These are phyloP conservation scores for Patella vulgata DNA, from an alignment of 1,140 invertebrate genomes.

Conservation along the genomic window DNA sequence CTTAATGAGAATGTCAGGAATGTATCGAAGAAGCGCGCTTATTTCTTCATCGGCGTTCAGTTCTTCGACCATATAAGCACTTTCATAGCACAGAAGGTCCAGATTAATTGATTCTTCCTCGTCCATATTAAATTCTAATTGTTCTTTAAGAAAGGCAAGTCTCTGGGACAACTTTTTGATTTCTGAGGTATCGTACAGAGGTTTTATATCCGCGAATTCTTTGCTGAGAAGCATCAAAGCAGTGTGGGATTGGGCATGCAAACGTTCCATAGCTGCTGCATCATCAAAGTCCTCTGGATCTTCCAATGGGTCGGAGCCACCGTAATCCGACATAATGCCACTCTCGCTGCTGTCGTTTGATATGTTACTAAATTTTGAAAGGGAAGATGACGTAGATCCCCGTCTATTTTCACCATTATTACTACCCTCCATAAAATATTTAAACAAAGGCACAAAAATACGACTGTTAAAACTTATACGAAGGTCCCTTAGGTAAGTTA, in stretches of 20 bases:
- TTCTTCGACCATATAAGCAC: constrained; percentile 41
- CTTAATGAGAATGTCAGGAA: constrained; percentile 56
- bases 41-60: constrained; percentile 46
- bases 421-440: constrained; percentile 49
- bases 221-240: constrained; percentile 45
- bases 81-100: constrained; percentile 53
- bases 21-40: constrained; percentile 40
- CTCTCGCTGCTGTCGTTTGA: constrained; percentile 36
- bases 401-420: constrained; percentile 30
- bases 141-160: constrained; percentile 53
- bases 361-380: constrained; percentile 43
- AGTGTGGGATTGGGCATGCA: constrained; percentile 37
- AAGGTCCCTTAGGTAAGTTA: constrained; percentile 51
- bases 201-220: constrained; percentile 52
- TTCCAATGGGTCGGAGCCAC: constrained; percentile 15
- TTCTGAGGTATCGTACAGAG: constrained; percentile 53
- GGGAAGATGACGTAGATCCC: constrained; percentile 34
- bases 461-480: constrained; percentile 50
- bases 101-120: constrained; percentile 46
- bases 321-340: constrained; percentile 2
- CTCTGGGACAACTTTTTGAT: constrained; percentile 50
- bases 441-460: constrained; percentile 54
- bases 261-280: constrained; percentile 31
- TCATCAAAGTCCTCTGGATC: constrained; percentile 24
- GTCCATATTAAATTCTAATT: constrained; percentile 53